Evolutionary conservation across 2,113 vertebrate species (phyloP).

Genomic region (Boulengeromyrus knoepffleri): DNA sequence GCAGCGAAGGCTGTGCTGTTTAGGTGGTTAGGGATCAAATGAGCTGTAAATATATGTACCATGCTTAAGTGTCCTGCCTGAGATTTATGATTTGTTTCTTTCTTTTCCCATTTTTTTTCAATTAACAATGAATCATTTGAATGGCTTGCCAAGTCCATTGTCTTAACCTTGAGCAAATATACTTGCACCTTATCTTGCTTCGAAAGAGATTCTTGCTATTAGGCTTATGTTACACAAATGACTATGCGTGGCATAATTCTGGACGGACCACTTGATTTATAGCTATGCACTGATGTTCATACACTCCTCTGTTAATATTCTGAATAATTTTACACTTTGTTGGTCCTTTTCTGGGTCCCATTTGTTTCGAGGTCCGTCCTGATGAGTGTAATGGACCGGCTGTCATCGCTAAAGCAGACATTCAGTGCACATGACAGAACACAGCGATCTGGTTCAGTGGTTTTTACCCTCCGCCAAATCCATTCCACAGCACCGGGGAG

Average conservation of each 20-base stretch:
- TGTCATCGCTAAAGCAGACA: not conserved
- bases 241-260: not conserved
- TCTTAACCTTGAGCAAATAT: not conserved
- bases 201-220: not conserved
- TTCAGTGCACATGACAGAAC: conserved; percentile 4
- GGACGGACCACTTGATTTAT: not conserved
- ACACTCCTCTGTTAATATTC: not conserved
- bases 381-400: conserved; percentile 1
- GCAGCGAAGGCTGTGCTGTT: not conserved
- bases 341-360: not conserved
- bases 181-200: not conserved
- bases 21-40: not conserved
- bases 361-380: not conserved
- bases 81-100: not conserved
- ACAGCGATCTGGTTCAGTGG: not conserved
- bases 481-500: not conserved
- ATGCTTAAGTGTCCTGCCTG: not conserved
- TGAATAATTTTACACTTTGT: conserved; percentile 10
- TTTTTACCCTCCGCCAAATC: not conserved
- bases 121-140: not conserved
- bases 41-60: not conserved
- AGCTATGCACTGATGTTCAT: not conserved
- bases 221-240: not conserved
- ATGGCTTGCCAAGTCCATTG: not conserved
- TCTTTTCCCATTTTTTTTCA: not conserved